Evolutionary conservation across 1,140 invertebrate species (phyloP).

Genomic region (Yoshiicerus persimilis): DNA sequence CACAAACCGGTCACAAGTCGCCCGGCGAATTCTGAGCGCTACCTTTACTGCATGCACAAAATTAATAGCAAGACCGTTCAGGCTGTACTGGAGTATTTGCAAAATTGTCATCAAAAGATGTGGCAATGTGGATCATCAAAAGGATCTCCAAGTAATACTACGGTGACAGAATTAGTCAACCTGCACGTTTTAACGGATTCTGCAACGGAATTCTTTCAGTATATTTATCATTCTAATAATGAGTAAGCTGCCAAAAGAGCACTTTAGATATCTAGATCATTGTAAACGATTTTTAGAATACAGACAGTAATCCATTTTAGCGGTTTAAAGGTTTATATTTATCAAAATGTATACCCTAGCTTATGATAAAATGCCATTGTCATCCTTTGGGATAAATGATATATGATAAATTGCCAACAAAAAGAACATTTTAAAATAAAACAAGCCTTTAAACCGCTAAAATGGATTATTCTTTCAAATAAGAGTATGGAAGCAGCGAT

Average conservation of each 20-base stretch:
- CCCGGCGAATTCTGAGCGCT: constrained; percentile 96
- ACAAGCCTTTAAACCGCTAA: too few relatives aligned
- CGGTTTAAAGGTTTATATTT: too few relatives aligned
- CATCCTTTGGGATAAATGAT: too few relatives aligned
- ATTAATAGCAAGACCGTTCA: constrained; percentile 59
- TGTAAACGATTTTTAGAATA: not conserved
- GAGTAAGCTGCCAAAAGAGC: too few relatives aligned
- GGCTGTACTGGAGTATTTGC: constrained; percentile 68
- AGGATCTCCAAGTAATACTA: not conserved
- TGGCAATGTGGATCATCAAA: constrained; percentile 49
- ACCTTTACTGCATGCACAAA: constrained; percentile 85
- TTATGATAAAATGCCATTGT: too few relatives aligned
- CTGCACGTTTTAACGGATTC: not conserved
- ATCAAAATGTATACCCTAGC: too few relatives aligned
- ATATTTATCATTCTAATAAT: not conserved
- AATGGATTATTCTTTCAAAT: too few relatives aligned
- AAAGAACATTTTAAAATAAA: too few relatives aligned
- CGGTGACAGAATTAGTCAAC: not conserved
- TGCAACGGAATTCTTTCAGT: not conserved
- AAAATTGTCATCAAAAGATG: constrained; percentile 65
- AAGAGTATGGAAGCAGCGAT: too few relatives aligned
- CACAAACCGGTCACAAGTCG: constrained; percentile 94
- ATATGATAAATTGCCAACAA: too few relatives aligned
- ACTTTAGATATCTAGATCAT: not conserved
- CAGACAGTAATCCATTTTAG: too few relatives aligned